Evolutionary conservation across 2,113 vertebrate genomes (phyloP), one percentile per base, ranked within the genome.

Genomic region (Pyxicephalus adspersus): DNA sequence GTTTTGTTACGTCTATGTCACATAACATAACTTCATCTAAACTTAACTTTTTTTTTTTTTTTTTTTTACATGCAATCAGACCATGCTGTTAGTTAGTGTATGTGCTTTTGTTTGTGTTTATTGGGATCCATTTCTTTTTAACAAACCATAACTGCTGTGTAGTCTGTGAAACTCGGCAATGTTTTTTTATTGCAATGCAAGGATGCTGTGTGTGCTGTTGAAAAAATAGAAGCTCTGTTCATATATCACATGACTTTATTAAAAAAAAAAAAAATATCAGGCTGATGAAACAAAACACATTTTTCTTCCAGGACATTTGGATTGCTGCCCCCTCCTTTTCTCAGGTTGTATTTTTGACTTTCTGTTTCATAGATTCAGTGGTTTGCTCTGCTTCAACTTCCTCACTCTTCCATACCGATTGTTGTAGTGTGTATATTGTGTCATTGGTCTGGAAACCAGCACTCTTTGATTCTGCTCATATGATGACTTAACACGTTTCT

Each of bases 271-370:
- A n/a, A n/a, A n/a, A n/a, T n/a, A n/a, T n/a, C 63, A 34, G 63
- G 51, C 72, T 82, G 60, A 81, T 74, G 72, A 82, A 82, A 45
- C 51, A 72, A 82, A 75, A 34, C 70, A 75, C 71, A 66, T 82
- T 82, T 82, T 81, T 82, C 66, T 82, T 82, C 71, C 80, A 82
- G 80, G 80, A 82, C 80, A 82, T 82, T 82, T 82, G 80, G 80
- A 82, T 82, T 75, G 80, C 80, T 66, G 80, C 80, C 61, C 80
- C 80, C 31, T 82, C 80, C 60, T 82, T 82, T 82, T 82, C 80
- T 75, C 80, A 82, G 80, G 80, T 82, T 82, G 80, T 82, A 82
- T 82, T 75, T 73, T 65, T 34, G 70, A 75, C 50, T 81, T 81
- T 81, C n/a, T 6, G 45, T 81, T 81, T 74, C 58, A 65, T 65